phyloP scores from a whole-genome alignment of 1,140 invertebrate genomes.

The Argopecten irradians region DNA sequence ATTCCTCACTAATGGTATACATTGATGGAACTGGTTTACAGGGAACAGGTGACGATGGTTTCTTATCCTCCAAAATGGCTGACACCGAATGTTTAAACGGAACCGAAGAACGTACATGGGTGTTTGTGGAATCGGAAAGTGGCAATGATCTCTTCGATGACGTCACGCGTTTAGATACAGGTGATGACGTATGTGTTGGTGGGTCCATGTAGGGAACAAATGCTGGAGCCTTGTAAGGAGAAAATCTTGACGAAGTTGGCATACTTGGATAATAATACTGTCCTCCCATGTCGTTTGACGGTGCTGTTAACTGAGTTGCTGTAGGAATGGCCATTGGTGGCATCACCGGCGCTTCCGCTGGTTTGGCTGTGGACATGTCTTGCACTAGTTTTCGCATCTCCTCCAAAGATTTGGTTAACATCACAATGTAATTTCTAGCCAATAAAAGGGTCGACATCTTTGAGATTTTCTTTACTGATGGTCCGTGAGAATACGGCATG shows the following conservation, averaged over 20 bases:
- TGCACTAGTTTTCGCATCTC: conserved; percentile 63
- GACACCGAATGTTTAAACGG: neutral
- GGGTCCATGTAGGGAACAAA: conserved; percentile 1
- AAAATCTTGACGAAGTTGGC: neutral
- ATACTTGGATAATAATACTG: neutral
- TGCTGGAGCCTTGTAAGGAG: neutral
- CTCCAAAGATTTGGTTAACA: conserved; percentile 65
- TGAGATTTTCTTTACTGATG: conserved; percentile 68
- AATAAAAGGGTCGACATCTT: conserved; percentile 69
- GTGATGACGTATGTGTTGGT: neutral
- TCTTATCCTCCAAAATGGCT: neutral
- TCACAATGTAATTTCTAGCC: conserved; percentile 68
- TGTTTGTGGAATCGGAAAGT: neutral
- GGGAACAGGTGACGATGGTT: neutral
- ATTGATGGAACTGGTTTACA: neutral
- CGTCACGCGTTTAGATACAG: neutral
- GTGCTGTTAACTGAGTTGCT: neutral
- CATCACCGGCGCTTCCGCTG: neutral
- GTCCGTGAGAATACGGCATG: conserved; percentile 62
- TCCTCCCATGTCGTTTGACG: neutral
- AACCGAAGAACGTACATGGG: neutral
- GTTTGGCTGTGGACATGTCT: conserved; percentile 46
- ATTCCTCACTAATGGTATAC: neutral
- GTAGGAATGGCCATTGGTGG: neutral
- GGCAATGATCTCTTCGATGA: neutral